phyloP scores from a whole-genome alignment of 2,888 invertebrate species.

The Sarcophaga carnaria region DNA sequence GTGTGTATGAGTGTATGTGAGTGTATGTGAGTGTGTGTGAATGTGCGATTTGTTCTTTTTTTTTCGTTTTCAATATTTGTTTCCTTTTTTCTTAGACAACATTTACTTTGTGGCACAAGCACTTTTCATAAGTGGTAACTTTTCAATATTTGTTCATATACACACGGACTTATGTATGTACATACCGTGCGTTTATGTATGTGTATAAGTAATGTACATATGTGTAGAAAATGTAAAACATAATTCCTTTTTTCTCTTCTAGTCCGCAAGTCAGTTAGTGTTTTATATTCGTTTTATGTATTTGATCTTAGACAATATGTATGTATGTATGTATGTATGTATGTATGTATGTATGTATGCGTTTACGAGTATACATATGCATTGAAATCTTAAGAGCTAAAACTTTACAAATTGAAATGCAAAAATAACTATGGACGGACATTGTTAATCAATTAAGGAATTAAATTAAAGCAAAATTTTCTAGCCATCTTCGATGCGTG shows the following conservation, averaged over 20 bases:
- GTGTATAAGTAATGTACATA: too few relatives aligned
- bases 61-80: not conserved
- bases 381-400: slow-evolving; percentile 8
- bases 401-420: slow-evolving; percentile 12
- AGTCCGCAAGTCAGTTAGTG: slow-evolving; percentile 49
- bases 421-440: slow-evolving; percentile 20
- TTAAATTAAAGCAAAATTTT: slow-evolving; percentile 30
- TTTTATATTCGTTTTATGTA: not conserved
- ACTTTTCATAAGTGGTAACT: slow-evolving; percentile 50
- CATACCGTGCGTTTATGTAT: not conserved
- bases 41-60: not conserved
- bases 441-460: slow-evolving; percentile 57
- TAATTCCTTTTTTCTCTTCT: not conserved
- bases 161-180: not conserved
- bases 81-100: slow-evolving; percentile 39
- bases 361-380: not conserved
- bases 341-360: not conserved
- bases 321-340: not conserved
- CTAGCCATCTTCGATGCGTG: not conserved
- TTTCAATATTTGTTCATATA: slow-evolving; percentile 42
- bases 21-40: not conserved
- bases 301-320: not conserved
- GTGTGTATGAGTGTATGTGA: not conserved
- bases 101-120: slow-evolving; percentile 40
- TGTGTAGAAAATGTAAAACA: slow-evolving; percentile 11